Percentiles rank a stretch among this genome's conserved stretches.
Evolutionary conservation across 2,888 invertebrate species (phyloP).

Genomic region (Neria commutata): DNA sequence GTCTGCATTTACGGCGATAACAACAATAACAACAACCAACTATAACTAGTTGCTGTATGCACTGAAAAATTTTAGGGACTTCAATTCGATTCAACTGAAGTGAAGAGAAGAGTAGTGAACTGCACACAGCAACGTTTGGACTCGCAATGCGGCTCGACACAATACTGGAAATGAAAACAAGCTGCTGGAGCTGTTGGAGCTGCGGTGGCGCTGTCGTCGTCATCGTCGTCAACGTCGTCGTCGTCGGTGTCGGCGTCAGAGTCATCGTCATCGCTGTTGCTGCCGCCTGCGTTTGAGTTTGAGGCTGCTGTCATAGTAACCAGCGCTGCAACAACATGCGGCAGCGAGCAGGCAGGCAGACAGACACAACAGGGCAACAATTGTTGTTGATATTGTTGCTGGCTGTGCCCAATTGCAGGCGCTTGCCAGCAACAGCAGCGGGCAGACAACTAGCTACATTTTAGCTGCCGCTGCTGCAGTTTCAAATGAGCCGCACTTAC

Average conservation of each 20-base stretch:
- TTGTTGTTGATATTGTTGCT: too few relatives aligned
- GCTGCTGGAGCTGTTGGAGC: slow-evolving; percentile 11
- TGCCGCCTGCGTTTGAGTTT: too few relatives aligned
- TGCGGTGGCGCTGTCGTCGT: slow-evolving; percentile 8
- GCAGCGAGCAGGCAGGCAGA: too few relatives aligned
- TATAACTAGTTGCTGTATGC: too few relatives aligned
- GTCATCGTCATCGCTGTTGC: neutral
- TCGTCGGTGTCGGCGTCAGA: slow-evolving; percentile 2
- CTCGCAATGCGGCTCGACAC: slow-evolving; percentile 35
- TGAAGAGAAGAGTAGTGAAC: too few relatives aligned
- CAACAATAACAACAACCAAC: too few relatives aligned
- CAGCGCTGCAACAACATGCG: neutral
- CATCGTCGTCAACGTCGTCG: too few relatives aligned
- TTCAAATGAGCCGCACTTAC: neutral
- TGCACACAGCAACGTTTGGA: slow-evolving; percentile 48
- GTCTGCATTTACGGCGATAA: too few relatives aligned
- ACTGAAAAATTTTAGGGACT: slow-evolving; percentile 8
- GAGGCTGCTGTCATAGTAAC: neutral
- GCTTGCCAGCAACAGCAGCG: neutral
- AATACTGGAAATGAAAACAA: slow-evolving; percentile 2
- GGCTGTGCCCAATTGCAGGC: too few relatives aligned
- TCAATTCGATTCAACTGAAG: slow-evolving; percentile 33
- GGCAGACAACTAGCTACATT: neutral
- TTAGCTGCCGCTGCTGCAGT: neutral
- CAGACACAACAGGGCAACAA: too few relatives aligned